Percentiles rank a stretch among this genome's conserved stretches.
phyloP scores from a whole-genome alignment of 2,797 vertebrate genomes.

The Chiroxiphia lanceolata region DNA sequence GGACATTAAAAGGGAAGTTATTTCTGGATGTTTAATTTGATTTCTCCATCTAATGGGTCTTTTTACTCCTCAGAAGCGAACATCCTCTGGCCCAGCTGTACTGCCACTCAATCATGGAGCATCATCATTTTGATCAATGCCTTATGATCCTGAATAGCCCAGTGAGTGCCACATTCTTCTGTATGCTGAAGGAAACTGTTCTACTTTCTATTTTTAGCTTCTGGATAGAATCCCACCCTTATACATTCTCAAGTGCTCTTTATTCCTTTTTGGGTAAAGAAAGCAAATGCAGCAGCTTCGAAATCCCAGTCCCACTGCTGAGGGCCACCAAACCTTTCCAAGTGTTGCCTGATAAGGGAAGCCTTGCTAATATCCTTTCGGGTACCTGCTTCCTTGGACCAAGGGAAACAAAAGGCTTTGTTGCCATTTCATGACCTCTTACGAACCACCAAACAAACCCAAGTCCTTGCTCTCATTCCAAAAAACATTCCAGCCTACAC shows the following conservation, averaged over 20 bases:
- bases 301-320: neutral
- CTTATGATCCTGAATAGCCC: conserved; percentile 98
- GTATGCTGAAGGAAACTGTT: conserved; percentile 12
- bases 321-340: neutral
- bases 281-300: conserved; percentile 34
- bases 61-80: conserved; percentile 83
- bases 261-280: conserved; percentile 74
- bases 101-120: conserved; percentile 97
- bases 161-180: conserved; percentile 76
- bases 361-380: neutral
- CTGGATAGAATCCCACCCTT: conserved; percentile 65
- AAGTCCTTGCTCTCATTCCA: neutral
- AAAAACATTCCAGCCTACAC: neutral
- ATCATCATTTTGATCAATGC: conserved; percentile 98
- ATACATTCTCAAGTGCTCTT: conserved; percentile 56
- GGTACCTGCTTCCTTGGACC: neutral
- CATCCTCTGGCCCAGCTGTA: conserved; percentile 96
- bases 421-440: neutral
- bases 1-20: neutral
- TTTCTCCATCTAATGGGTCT: neutral
- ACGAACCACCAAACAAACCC: neutral
- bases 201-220: conserved; percentile 65
- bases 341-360: neutral
- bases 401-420: neutral
- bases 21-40: neutral